A percentile compares a stretch with the other conserved stretches of the same genome.
These are phyloP conservation scores for Sesamia inferens DNA, from an alignment of 2,888 invertebrate species.

Conservation along the genomic window DNA sequence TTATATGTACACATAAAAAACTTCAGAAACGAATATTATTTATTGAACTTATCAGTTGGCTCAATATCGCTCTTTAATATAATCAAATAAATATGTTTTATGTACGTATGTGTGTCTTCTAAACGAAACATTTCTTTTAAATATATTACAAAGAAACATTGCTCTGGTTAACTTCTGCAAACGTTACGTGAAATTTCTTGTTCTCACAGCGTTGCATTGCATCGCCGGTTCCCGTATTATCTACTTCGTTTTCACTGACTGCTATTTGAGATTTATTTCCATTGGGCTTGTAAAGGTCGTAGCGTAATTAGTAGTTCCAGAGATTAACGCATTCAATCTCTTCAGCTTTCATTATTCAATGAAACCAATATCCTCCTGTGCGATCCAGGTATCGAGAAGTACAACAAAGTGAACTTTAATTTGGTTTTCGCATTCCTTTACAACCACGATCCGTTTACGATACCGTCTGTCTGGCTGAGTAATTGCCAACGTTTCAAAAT, in stretches of 20 bases:
- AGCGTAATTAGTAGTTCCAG: not conserved
- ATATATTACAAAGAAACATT: not conserved
- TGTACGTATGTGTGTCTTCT: not conserved
- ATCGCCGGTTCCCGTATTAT: not conserved
- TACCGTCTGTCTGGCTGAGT: conserved; percentile 41
- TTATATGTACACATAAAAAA: no score
- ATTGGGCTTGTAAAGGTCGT: not conserved
- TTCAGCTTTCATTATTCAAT: not conserved
- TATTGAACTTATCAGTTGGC: not conserved
- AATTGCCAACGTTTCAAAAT: conserved; percentile 50
- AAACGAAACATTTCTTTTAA: no score
- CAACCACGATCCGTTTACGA: conserved; percentile 57
- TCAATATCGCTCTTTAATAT: not conserved
- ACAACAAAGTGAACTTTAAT: conserved; percentile 52
- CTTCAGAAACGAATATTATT: not conserved
- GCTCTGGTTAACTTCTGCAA: not conserved
- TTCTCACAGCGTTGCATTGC: not conserved
- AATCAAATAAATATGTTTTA: not conserved
- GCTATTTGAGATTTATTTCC: not conserved
- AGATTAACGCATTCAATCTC: not conserved
- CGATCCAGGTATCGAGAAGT: conserved; percentile 27
- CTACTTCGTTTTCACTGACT: not conserved
- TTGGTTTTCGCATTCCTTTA: conserved; percentile 54
- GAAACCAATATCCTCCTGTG: conserved; percentile 5
- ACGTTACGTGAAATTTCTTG: not conserved